These are phyloP conservation scores for Syngnathoides biaculeatus DNA, from an alignment of 2,113 vertebrate genomes.

Conservation along the genomic window DNA sequence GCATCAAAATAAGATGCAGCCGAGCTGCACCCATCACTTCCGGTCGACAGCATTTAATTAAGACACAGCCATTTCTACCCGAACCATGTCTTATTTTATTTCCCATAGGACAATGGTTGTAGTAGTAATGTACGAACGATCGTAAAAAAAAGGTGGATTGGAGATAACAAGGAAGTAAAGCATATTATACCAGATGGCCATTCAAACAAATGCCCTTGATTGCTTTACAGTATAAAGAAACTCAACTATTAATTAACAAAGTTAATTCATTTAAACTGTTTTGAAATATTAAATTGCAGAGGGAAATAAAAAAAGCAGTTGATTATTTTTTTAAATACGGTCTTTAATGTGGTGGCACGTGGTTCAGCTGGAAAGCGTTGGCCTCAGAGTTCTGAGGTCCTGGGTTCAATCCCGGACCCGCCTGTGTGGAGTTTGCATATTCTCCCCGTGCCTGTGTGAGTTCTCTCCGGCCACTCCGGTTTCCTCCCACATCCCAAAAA, in stretches of 20 bases:
- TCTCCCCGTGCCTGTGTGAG: no score
- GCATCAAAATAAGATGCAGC: conserved; percentile 25
- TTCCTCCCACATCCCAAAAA: no score
- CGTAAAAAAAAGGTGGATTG: not conserved
- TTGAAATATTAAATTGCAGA: no score
- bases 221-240: not conserved
- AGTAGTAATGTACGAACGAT: not conserved
- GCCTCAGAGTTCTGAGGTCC: no score
- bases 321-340: no score
- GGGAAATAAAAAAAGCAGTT: no score
- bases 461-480: no score
- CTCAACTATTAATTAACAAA: not conserved
- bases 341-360: no score
- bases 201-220: not conserved
- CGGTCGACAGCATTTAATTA: conserved; percentile 31
- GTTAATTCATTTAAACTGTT: not conserved
- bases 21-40: conserved; percentile 20
- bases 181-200: not conserved
- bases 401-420: no score
- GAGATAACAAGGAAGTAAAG: not conserved
- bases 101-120: not conserved
- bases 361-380: no score
- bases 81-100: conserved; percentile 10
- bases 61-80: conserved; percentile 25
- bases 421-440: no score